Evolutionary conservation across 2,113 vertebrate genomes (phyloP).

Genomic region (Hydropotes inermis): DNA sequence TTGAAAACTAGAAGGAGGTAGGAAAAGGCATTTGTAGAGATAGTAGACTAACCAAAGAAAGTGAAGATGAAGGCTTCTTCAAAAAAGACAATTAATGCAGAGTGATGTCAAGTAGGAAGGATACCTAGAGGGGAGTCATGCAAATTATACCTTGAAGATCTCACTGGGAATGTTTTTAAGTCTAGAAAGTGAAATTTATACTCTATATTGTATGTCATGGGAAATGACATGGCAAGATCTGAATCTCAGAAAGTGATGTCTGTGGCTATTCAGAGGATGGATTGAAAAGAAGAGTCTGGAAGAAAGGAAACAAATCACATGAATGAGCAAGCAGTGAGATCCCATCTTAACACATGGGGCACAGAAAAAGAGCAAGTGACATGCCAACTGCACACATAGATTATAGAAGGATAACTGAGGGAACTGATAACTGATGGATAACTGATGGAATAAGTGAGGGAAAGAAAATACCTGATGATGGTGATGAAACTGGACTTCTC

Average conservation of each 20-base stretch:
- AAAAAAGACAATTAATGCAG: neutral
- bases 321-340: neutral
- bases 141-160: neutral
- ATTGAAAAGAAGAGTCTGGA: neutral
- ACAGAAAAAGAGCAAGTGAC: neutral
- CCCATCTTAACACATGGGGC: fast-evolving
- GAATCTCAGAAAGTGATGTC: neutral
- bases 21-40: neutral
- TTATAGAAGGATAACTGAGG: neutral
- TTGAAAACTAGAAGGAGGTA: neutral
- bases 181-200: neutral
- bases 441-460: neutral
- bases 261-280: neutral
- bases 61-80: neutral
- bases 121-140: neutral
- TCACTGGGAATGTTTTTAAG: neutral
- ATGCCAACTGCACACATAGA: fast-evolving
- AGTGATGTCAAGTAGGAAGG: neutral
- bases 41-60: neutral
- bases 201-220: neutral
- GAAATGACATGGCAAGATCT: neutral
- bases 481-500: neutral
- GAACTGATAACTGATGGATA: neutral
- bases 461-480: neutral
- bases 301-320: neutral